phyloP scores from a whole-genome alignment of 2,797 vertebrate genomes.

The Rhinoraja longicauda region DNA sequence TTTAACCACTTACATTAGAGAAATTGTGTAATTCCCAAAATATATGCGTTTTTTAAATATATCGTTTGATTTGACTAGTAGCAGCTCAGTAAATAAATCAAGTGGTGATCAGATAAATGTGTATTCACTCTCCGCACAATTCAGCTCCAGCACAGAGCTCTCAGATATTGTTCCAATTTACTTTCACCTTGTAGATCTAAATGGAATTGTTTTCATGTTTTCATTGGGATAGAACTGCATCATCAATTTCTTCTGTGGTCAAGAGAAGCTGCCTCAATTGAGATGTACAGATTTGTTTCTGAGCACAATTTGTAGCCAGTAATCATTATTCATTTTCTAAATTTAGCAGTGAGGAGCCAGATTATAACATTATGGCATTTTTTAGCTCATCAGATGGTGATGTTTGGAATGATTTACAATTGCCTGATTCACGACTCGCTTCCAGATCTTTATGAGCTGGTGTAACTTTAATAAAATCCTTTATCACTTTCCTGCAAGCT shows the following conservation, averaged over 20 bases:
- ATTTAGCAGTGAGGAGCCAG: neutral
- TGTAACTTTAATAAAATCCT: neutral
- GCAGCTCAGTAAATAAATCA: neutral
- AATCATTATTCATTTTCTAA: constrained; percentile 19
- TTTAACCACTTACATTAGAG: neutral
- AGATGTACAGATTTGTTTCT: neutral
- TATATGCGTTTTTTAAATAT: neutral
- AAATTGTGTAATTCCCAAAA: neutral
- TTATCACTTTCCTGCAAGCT: neutral
- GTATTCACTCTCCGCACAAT: neutral
- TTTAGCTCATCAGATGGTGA: neutral
- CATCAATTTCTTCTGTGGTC: neutral
- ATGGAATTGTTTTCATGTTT: neutral
- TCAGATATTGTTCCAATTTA: neutral
- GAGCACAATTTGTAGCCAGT: neutral
- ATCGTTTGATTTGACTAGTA: neutral
- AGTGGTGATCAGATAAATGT: neutral
- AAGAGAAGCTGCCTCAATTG: neutral
- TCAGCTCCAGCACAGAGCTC: neutral
- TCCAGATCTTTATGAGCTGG: constrained; percentile 1
- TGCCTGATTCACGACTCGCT: neutral
- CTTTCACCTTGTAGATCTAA: neutral
- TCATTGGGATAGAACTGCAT: neutral
- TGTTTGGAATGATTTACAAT: constrained; percentile 13
- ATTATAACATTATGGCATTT: constrained; percentile 5